Evolutionary conservation across 2,888 invertebrate species (phyloP).

Genomic region (Hololepta plana): DNA sequence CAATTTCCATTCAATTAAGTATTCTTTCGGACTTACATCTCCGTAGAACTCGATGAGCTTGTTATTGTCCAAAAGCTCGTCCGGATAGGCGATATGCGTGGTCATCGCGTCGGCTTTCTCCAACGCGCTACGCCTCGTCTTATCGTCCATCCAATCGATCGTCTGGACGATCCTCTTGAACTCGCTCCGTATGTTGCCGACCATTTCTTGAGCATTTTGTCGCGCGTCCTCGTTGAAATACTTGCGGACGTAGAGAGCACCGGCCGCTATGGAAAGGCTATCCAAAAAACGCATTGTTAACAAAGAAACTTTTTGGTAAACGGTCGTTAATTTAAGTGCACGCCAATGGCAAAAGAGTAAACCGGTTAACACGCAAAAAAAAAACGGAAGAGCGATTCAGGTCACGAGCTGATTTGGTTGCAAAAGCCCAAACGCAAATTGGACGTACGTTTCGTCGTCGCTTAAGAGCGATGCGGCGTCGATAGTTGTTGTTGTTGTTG

Average conservation of each 20-base stretch:
- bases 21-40: too few species aligned
- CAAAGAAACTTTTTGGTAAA: too few species aligned
- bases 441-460: too few species aligned
- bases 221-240: slow-evolving; percentile 77
- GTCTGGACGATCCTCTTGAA: slow-evolving; percentile 62
- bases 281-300: slow-evolving; percentile 8
- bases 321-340: too few species aligned
- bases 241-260: slow-evolving; percentile 72
- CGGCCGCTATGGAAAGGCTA: slow-evolving; percentile 57
- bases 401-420: too few species aligned
- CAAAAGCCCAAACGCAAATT: too few species aligned
- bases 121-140: slow-evolving; percentile 56
- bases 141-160: slow-evolving; percentile 86
- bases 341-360: too few species aligned
- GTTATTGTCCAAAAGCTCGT: slow-evolving; percentile 64
- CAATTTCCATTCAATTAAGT: too few species aligned
- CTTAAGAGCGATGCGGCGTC: too few species aligned
- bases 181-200: slow-evolving; percentile 61
- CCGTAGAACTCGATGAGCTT: slow-evolving; percentile 67
- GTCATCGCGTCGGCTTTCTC: slow-evolving; percentile 70
- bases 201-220: slow-evolving; percentile 72
- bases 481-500: too few species aligned
- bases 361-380: too few species aligned
- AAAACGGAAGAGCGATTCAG: too few species aligned
- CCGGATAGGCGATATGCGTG: slow-evolving; percentile 84